phyloP scores from a whole-genome alignment of 2,888 invertebrate genomes.

The Blastobasis lacticolella region DNA sequence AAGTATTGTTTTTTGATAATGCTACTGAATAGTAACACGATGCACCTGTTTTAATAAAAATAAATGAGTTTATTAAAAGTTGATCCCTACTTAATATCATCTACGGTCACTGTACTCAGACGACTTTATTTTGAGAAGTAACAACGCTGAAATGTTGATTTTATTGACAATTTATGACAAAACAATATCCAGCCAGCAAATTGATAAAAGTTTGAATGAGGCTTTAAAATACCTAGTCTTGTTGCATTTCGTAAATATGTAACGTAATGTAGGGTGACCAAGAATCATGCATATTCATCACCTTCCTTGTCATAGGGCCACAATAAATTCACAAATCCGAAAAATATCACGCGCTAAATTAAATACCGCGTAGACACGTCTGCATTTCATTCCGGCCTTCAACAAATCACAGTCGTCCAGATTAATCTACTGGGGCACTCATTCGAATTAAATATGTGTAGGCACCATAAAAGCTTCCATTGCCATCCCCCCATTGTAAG shows the following conservation, averaged over 20 bases:
- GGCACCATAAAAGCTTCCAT: conserved; percentile 28
- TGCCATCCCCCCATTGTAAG: conserved; percentile 42
- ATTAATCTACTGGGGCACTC: conserved; percentile 38
- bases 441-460: conserved; percentile 46
- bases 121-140: not conserved
- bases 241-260: too few relatives aligned
- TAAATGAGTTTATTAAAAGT: not conserved
- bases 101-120: not conserved
- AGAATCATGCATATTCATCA: not conserved
- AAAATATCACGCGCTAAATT: too few relatives aligned
- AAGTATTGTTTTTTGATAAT: not conserved
- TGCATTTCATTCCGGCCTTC: too few relatives aligned
- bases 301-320: too few relatives aligned
- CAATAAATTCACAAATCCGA: too few relatives aligned
- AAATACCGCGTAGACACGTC: too few relatives aligned
- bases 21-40: not conserved
- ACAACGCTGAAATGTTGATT: not conserved
- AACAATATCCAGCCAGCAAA: too few relatives aligned
- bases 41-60: not conserved
- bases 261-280: not conserved
- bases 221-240: too few relatives aligned
- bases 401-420: conserved; percentile 1
- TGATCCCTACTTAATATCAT: not conserved
- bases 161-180: too few relatives aligned
- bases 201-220: too few relatives aligned